Percentiles rank a stretch among this genome's conserved stretches.
phyloP scores from a whole-genome alignment of 2,113 vertebrate genomes.

The Oreochromis aureus region DNA sequence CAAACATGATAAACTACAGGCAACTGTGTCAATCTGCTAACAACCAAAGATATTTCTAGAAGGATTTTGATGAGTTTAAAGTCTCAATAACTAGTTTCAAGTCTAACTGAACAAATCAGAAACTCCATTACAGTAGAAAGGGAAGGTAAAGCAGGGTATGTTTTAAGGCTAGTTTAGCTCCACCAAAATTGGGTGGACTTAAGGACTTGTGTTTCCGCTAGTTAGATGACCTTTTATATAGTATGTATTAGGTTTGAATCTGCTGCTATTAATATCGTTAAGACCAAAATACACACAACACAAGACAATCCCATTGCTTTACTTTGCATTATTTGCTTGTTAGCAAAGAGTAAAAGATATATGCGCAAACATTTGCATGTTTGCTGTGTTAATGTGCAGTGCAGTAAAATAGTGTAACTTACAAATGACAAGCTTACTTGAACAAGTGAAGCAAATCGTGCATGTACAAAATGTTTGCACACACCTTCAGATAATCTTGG shows the following conservation, averaged over 20 bases:
- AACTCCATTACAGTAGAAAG: background rate
- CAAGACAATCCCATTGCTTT: fast-evolving
- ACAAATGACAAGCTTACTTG: background rate
- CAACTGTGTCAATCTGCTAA: background rate
- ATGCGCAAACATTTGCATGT: background rate
- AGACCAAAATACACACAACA: background rate
- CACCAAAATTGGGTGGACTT: background rate
- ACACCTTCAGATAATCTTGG: background rate
- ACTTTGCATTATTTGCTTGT: background rate
- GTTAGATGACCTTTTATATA: background rate
- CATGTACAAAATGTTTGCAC: background rate
- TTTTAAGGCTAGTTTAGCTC: background rate
- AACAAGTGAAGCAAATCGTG: background rate
- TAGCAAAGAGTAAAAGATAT: background rate
- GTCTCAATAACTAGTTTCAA: background rate
- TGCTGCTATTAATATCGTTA: background rate
- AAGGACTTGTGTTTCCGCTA: background rate
- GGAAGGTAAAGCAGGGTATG: background rate
- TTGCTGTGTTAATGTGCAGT: background rate
- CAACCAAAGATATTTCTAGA: background rate
- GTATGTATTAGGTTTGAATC: background rate
- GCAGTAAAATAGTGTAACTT: background rate
- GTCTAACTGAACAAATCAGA: background rate
- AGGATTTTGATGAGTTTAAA: background rate
- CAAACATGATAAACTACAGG: background rate